Evolutionary conservation across 2,888 invertebrate genomes (phyloP).

Genomic region (Mimachlamys varia): DNA sequence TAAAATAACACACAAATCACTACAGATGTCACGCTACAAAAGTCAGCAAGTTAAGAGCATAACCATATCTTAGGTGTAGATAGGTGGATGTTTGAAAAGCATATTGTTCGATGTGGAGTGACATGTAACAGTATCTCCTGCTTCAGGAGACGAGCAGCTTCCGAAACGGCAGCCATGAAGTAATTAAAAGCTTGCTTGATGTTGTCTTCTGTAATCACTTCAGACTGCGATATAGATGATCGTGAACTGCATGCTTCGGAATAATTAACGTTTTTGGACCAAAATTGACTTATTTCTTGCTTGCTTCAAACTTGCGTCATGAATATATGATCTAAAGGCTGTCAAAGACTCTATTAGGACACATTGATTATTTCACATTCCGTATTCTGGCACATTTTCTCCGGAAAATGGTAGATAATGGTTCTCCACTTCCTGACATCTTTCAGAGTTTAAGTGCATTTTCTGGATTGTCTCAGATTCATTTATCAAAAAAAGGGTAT

Average conservation of each 20-base stretch:
- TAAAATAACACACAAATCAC: neutral
- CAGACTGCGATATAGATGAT: neutral
- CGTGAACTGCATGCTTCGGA: neutral
- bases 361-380: neutral
- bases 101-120: neutral
- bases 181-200: neutral
- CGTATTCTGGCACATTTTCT: conserved; percentile 6
- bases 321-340: neutral
- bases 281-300: neutral
- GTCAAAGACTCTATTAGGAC: neutral
- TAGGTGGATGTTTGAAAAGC: neutral
- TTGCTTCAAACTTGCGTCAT: neutral
- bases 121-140: neutral
- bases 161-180: neutral
- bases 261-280: neutral
- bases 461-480: conserved; percentile 6
- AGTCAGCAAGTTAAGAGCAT: neutral
- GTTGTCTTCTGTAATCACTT: neutral
- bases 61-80: neutral
- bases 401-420: neutral
- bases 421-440: neutral
- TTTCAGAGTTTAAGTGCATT: conserved; percentile 25
- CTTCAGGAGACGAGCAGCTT: neutral
- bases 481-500: neutral
- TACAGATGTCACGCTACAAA: neutral